Percentiles rank a stretch among this genome's conserved stretches.
These are phyloP conservation scores for Scatophagus argus DNA, from an alignment of 2,113 vertebrate genomes.

Conservation along the genomic window DNA sequence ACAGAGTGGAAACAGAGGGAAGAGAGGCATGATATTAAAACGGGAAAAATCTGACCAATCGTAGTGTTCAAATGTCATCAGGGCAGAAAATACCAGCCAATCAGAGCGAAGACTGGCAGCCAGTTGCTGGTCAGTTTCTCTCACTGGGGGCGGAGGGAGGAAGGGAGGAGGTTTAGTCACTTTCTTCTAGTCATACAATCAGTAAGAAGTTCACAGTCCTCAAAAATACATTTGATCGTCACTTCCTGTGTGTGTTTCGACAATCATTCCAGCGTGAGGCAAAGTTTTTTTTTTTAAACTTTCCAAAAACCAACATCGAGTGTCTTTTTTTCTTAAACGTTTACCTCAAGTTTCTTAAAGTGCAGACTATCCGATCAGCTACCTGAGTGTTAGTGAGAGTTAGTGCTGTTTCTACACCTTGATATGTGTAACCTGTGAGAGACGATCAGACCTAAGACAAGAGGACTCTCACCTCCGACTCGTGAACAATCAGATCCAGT, in stretches of 20 bases:
- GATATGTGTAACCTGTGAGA: background rate
- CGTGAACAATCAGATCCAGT: background rate
- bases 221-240: conserved; percentile 52
- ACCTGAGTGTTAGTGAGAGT: conserved; percentile 81
- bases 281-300: background rate
- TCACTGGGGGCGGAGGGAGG: too few species aligned
- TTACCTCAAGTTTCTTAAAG: conserved; percentile 75
- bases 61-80: background rate
- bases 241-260: conserved; percentile 48
- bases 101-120: conserved; percentile 28
- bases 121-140: conserved; percentile 2
- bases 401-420: conserved; percentile 72
- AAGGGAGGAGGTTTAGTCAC: background rate
- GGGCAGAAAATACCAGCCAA: conserved; percentile 20
- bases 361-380: conserved; percentile 80
- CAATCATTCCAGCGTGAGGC: conserved; percentile 55
- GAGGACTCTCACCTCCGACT: background rate
- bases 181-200: conserved; percentile 46
- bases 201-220: conserved; percentile 64
- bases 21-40: conserved; percentile 9
- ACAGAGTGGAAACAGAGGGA: background rate
- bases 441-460: background rate
- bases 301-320: conserved; percentile 37
- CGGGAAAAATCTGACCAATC: background rate
- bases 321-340: conserved; percentile 32